Conservation (phyloP, 2,113 vertebrate species). For the Tyto alba region DNA sequence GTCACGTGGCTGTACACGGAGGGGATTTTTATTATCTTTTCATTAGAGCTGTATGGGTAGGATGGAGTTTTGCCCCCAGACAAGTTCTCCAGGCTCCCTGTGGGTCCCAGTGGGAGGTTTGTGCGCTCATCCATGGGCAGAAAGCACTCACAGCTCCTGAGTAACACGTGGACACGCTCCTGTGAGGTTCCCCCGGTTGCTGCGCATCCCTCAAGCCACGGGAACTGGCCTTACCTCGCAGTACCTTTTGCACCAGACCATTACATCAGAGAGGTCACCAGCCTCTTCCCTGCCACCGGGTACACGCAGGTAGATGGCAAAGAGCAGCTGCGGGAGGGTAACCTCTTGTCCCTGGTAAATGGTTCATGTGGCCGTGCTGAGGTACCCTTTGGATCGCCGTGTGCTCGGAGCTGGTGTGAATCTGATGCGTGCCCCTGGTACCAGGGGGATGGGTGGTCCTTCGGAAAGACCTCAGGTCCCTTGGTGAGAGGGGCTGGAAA, state of each 20-base stretch:
- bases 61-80: background rate
- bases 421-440: background rate
- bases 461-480: background rate
- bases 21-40: constrained; percentile 12
- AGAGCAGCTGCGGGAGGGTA: background rate
- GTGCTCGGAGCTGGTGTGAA: background rate
- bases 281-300: background rate
- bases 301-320: background rate
- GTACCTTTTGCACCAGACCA: background rate
- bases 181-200: background rate
- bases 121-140: background rate
- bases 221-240: background rate
- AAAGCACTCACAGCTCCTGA: background rate
- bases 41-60: background rate
- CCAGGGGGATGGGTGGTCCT: background rate
- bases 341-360: background rate
- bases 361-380: background rate
- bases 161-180: background rate
- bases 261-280: background rate
- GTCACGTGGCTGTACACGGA: background rate
- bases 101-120: background rate
- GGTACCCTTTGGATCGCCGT: background rate
- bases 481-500: background rate
- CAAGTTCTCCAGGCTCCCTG: background rate
- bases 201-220: rapidly evolving